Evolutionary conservation across 2,888 invertebrate genomes (phyloP).

Genomic region (Suillia variegata): DNA sequence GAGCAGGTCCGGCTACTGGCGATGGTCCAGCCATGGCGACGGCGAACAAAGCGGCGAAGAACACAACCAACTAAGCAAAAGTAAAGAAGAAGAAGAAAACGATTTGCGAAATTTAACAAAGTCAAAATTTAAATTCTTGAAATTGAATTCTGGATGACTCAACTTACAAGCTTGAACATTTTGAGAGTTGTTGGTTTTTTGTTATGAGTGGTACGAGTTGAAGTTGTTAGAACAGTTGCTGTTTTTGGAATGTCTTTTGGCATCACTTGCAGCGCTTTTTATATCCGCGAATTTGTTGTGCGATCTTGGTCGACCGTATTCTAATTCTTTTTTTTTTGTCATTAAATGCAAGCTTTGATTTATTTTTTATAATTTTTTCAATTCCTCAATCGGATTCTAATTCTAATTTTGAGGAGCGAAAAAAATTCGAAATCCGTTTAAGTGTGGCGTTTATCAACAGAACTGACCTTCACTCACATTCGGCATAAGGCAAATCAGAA

Average conservation of each 20-base stretch:
- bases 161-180: constrained; percentile 54
- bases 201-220: too few relatives aligned
- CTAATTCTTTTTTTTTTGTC: neutral
- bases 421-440: constrained; percentile 4
- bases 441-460: neutral
- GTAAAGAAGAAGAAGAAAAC: neutral
- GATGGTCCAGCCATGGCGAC: constrained; percentile 46
- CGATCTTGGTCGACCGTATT: too few relatives aligned
- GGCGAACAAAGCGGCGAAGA: constrained; percentile 50
- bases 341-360: neutral
- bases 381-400: constrained; percentile 12
- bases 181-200: constrained; percentile 32
- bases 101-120: constrained; percentile 4
- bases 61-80: constrained; percentile 47
- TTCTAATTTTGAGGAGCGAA: constrained; percentile 6
- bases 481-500: too few relatives aligned
- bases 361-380: neutral
- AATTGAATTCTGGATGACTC: too few relatives aligned
- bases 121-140: constrained; percentile 19
- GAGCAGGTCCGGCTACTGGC: constrained; percentile 41
- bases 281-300: too few relatives aligned
- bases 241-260: constrained; percentile 36
- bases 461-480: constrained; percentile 23
- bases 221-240: constrained; percentile 39
- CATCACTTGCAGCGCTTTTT: too few relatives aligned